phyloP scores from a whole-genome alignment of 2,888 invertebrate species.

The Cephus sareptanus region DNA sequence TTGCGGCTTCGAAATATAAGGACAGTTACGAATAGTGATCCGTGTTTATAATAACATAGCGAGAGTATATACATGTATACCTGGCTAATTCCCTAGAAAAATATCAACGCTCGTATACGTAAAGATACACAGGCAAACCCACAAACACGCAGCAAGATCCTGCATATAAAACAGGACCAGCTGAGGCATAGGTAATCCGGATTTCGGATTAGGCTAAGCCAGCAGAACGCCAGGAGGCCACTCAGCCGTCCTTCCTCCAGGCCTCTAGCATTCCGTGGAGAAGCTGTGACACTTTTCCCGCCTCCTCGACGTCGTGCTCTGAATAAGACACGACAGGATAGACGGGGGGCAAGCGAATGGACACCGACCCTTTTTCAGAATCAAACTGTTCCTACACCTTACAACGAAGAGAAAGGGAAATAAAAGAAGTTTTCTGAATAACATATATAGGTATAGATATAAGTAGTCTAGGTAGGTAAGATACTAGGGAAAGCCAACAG shows the following conservation, averaged over 20 bases:
- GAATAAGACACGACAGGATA: constrained; percentile 14
- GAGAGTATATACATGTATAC: constrained; percentile 3
- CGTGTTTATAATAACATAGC: not conserved
- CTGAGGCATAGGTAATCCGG: constrained; percentile 61
- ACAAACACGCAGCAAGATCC: constrained; percentile 15
- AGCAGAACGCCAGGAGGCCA: constrained; percentile 22
- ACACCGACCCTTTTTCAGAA: constrained; percentile 2
- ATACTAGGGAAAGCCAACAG: not conserved
- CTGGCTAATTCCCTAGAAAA: constrained; percentile 33
- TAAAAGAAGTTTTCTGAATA: not conserved
- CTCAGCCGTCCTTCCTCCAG: constrained; percentile 8
- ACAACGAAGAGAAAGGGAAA: constrained; percentile 29
- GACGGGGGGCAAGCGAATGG: constrained; percentile 15
- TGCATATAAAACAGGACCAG: constrained; percentile 49
- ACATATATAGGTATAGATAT: not conserved
- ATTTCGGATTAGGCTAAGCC: constrained; percentile 63
- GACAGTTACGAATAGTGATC: not conserved
- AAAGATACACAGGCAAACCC: not conserved
- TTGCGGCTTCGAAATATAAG: not conserved
- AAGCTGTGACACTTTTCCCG: constrained; percentile 6
- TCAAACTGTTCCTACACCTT: not conserved
- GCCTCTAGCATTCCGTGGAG: constrained; percentile 15
- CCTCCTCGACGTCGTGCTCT: not conserved
- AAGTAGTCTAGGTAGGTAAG: not conserved
- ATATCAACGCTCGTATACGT: constrained; percentile 32